Evolutionary conservation across 2,113 vertebrate species (phyloP), one percentile per base, ranked within the genome.

Genomic region (Mobula hypostoma): DNA sequence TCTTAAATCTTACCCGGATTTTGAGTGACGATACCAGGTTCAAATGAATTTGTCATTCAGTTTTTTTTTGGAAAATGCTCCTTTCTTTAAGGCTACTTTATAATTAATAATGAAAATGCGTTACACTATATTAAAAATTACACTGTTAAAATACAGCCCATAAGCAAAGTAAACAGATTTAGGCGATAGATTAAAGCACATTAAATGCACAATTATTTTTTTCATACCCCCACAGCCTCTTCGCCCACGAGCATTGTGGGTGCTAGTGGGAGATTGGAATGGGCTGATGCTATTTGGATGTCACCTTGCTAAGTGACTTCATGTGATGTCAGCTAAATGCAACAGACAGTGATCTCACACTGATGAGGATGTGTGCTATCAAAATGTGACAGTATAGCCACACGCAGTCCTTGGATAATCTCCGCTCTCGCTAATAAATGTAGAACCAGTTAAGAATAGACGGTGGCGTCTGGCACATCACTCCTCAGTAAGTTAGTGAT

Each of bases 321-420:
- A 96, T 97, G 97, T 98, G 97, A 98, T 98, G 98, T 98, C 97
- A 98, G 97, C 97, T 96, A 97, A 97, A 97, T 97, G 96, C 96
- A 97, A 96, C 96, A 97, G 97, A 97, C 97, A 96, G 97, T 96
- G 97, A 97, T 97, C 97, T 96, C 96, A 96, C 96, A 96, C 97
- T 97, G 96, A 96, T 96, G 97, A 98, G 97, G 97, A 97, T 97
- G 97, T 96, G 96, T 96, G 97, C 97, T 95, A 96, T 96, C 97
- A 96, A 97, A 97, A 97, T 98, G 98, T 98, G 98, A 98, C 98
- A 96, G 96, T 96, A 96, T 96, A 96, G 96, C 96, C 96, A 94
- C 96, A 95, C 97, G 96, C 95, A 96, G 96, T 96, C 96, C 96
- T 96, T 96, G 96, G 97, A 97, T 96, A 96, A 95, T 97, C 97